phyloP scores from a whole-genome alignment of 1,140 invertebrate species.

The Nautilus pompilius region DNA sequence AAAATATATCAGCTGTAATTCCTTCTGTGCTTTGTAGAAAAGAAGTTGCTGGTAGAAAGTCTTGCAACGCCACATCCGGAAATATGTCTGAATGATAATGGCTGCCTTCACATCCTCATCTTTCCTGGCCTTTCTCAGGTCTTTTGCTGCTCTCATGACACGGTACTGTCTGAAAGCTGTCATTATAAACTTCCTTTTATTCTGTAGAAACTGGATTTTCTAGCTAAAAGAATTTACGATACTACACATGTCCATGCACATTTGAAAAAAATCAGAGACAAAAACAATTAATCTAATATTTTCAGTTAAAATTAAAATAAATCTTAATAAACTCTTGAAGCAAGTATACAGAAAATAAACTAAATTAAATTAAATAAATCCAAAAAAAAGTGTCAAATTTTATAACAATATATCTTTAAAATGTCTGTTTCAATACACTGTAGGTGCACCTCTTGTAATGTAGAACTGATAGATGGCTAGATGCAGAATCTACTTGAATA shows the following conservation, averaged over 20 bases:
- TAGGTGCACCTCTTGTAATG: too few relatives aligned
- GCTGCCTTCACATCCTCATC: constrained; percentile 18
- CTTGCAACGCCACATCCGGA: constrained; percentile 39
- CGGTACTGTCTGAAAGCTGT: constrained; percentile 13
- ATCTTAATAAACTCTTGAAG: too few relatives aligned
- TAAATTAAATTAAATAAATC: too few relatives aligned
- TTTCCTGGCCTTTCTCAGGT: background rate
- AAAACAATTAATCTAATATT: background rate
- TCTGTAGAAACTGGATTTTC: too few relatives aligned
- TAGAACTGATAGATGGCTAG: too few relatives aligned
- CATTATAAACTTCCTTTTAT: background rate
- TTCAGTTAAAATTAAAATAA: background rate
- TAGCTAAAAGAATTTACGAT: background rate
- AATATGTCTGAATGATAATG: constrained; percentile 41
- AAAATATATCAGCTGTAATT: constrained; percentile 33
- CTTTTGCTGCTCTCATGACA: constrained; percentile 13
- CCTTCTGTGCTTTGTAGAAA: constrained; percentile 34
- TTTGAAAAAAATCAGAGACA: too few relatives aligned
- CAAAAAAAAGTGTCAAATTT: too few relatives aligned
- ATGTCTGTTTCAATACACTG: too few relatives aligned
- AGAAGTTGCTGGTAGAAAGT: constrained; percentile 33
- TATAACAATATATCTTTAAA: too few relatives aligned
- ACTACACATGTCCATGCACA: background rate
- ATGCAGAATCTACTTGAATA: too few relatives aligned
- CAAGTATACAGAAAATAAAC: too few relatives aligned